Base-by-base conservation (phyloP, 2,888 invertebrate genomes). In the Stomorhina lunata region DNA sequence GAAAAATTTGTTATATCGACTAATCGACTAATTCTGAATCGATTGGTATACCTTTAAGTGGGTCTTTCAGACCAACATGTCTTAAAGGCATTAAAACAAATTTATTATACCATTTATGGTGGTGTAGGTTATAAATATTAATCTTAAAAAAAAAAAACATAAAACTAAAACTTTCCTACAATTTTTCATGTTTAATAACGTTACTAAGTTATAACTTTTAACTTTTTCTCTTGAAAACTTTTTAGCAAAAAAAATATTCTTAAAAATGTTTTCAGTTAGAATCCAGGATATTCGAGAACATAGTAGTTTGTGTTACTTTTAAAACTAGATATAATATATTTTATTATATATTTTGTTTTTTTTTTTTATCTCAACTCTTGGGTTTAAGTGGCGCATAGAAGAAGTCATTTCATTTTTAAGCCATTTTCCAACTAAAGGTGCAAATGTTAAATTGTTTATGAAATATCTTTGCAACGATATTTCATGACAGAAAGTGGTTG, bases 401-500 rank as follows among this genome's bases (percentile, higher is more conserved):
- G 65, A 20, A 59, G 37, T 9, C 10, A 15, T 59, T 37, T 4
- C 4, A 15, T 32, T 22, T 48, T 43, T 29, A 34, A 25, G 40
- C 17, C 43, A 45, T 43, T 76, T 59, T n/a, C 4, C 27, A 68
- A 40, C 48, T 40, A 6, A 61, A 66, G 66, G 66, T 59, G 76
- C 27, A 68, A 76, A 66, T 40, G 66, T 50, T 76, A 61, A 77
- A 77, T 68, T 77, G 59, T 50, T 61, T 76, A 20, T 68, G 59
- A 66, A 66, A 75, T 43, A 43, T 22, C 20, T 37, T 66, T 4
- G 25, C 17, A 59, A 37, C 2, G 59, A n/a, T n/a, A n/a, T n/a
- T n/a, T n/a, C n/a, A n/a, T n/a, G n/a, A n/a, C n/a, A n/a, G n/a
- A n/a, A n/a, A n/a, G n/a, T n/a, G n/a, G n/a, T n/a, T n/a, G n/a